These are phyloP conservation scores for Colius striatus DNA, from an alignment of 2,113 vertebrate genomes.

Conservation along the genomic window DNA sequence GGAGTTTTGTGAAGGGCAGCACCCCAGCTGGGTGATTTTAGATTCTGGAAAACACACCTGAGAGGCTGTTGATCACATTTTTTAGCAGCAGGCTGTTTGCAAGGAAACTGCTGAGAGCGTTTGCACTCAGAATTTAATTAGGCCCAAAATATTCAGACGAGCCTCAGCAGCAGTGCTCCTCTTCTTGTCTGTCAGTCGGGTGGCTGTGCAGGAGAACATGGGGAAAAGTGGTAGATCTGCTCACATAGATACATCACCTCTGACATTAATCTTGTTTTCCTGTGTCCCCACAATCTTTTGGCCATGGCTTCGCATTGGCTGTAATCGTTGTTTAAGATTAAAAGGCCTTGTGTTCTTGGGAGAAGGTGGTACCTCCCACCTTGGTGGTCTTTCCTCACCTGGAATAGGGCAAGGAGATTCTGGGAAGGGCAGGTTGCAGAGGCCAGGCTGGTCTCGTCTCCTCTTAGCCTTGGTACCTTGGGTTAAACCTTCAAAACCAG, in stretches of 20 bases:
- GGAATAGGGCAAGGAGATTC: background rate
- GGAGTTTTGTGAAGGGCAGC: background rate
- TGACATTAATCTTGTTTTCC: background rate
- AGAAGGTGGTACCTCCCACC: background rate
- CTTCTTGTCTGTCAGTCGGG: background rate
- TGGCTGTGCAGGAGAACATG: background rate
- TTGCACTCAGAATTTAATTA: constrained; percentile 47
- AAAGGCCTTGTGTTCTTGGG: background rate
- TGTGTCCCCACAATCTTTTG: background rate
- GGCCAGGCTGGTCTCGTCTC: background rate
- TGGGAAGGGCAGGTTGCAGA: background rate
- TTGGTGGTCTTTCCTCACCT: background rate
- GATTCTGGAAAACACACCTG: constrained; percentile 40
- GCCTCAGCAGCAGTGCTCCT: constrained; percentile 10
- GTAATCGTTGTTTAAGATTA: background rate
- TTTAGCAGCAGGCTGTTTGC: constrained; percentile 51
- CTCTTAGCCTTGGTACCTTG: background rate
- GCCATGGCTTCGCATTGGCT: background rate
- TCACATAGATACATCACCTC: background rate
- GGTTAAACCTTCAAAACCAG: background rate
- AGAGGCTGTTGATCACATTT: constrained; percentile 47
- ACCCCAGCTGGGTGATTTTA: background rate
- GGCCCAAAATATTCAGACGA: constrained; percentile 42
- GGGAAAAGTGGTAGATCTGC: background rate
- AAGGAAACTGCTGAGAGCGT: constrained; percentile 33